A percentile compares a stretch with the other conserved stretches of the same genome.
phyloP scores from a whole-genome alignment of 2,888 invertebrate genomes.

The Heliconius aoede region DNA sequence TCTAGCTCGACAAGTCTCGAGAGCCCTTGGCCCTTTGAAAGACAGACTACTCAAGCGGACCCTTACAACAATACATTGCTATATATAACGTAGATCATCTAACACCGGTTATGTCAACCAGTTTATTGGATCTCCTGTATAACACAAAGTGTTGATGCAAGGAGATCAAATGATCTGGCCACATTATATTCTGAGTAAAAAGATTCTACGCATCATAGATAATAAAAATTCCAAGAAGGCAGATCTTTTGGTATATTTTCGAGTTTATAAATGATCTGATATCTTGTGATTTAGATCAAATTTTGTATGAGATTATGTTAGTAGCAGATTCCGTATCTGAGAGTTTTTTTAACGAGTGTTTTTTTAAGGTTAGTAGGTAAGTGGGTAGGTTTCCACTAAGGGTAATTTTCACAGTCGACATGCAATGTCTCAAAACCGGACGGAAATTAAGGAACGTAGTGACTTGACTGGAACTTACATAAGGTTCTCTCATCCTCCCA shows the following conservation, averaged over 20 bases:
- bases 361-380: too few relatives aligned
- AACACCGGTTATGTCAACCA: conserved; percentile 29
- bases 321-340: not conserved
- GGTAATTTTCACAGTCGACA: too few relatives aligned
- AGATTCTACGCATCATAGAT: conserved; percentile 42
- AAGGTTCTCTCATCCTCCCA: too few relatives aligned
- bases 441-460: too few relatives aligned
- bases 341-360: too few relatives aligned
- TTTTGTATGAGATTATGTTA: not conserved
- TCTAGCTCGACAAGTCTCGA: conserved; percentile 73
- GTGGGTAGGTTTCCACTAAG: too few relatives aligned
- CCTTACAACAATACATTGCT: conserved; percentile 46
- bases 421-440: too few relatives aligned
- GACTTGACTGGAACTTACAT: too few relatives aligned
- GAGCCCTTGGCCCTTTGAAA: conserved; percentile 72
- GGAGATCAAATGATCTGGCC: conserved; percentile 11
- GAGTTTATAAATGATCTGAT: conserved; percentile 15
- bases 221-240: conserved; percentile 26
- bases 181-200: conserved; percentile 27
- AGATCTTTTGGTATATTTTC: conserved; percentile 16
- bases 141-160: not conserved
- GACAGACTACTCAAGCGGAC: conserved; percentile 59
- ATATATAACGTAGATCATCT: conserved; percentile 34
- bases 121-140: conserved; percentile 11
- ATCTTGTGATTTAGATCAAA: conserved; percentile 37